A percentile compares a stretch with the other conserved stretches of the same genome.
Evolutionary conservation across 2,888 invertebrate species (phyloP).

Genomic region (Drosophila engyochracea): DNA sequence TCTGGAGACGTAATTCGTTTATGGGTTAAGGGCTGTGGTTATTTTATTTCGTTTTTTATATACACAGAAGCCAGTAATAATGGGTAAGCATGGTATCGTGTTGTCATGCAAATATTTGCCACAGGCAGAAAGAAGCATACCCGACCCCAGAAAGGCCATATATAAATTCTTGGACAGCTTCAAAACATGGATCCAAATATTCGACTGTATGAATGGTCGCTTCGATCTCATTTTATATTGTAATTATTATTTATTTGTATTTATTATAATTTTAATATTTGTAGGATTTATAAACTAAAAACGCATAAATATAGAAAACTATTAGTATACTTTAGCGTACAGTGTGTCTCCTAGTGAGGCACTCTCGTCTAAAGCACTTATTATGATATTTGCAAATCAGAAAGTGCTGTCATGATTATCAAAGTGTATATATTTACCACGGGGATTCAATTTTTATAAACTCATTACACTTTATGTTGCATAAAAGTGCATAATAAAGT

Average conservation of each 20-base stretch:
- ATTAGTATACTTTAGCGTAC: background rate
- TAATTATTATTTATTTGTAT: background rate
- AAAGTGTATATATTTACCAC: background rate
- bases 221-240: background rate
- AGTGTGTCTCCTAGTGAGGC: background rate
- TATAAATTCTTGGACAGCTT: no score
- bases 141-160: no score
- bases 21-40: background rate
- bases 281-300: background rate
- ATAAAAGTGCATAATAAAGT: background rate
- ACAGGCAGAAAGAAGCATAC: no score
- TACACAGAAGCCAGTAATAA: background rate
- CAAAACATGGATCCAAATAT: background rate
- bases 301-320: background rate
- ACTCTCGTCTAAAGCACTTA: no score
- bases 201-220: background rate
- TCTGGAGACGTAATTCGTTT: conserved; percentile 1
- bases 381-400: background rate
- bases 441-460: background rate
- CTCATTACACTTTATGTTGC: background rate
- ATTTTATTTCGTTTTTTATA: background rate
- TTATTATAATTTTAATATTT: background rate
- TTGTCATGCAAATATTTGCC: background rate
- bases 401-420: background rate
- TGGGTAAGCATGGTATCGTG: background rate